Conservation (phyloP, 2,113 vertebrate species). For the Catharus minimus region DNA sequence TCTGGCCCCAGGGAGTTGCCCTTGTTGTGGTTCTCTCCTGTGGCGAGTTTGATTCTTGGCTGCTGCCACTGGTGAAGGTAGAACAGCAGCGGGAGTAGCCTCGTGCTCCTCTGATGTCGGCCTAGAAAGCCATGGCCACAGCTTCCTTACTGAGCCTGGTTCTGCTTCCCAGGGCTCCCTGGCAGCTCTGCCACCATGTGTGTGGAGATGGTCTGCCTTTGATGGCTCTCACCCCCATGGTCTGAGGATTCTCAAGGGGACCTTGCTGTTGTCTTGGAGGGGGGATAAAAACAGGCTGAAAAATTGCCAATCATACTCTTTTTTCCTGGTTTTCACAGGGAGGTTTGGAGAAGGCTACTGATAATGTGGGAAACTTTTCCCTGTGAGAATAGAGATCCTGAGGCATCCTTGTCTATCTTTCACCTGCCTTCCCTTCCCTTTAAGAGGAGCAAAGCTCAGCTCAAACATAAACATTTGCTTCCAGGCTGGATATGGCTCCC, state of each 20-base stretch:
- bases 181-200: rapidly evolving
- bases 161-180: not conserved
- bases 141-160: not conserved
- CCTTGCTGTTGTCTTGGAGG: not conserved
- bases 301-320: rapidly evolving
- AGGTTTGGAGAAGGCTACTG: not conserved
- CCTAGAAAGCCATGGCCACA: rapidly evolving
- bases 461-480: not conserved
- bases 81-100: not conserved
- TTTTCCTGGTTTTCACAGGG: not conserved
- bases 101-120: rapidly evolving
- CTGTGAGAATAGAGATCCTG: not conserved
- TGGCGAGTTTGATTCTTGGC: not conserved
- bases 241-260: not conserved
- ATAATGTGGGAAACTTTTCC: not conserved
- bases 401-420: not conserved
- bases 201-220: not conserved
- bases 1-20: not conserved
- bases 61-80: not conserved
- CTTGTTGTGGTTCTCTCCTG: not conserved
- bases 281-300: not conserved
- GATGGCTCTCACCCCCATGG: not conserved
- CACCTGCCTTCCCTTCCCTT: not conserved
- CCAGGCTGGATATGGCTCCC: not conserved
- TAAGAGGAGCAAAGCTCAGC: not conserved